These are phyloP conservation scores for Bombus pyrosoma DNA, from an alignment of 1,140 invertebrate genomes.

Conservation along the genomic window DNA sequence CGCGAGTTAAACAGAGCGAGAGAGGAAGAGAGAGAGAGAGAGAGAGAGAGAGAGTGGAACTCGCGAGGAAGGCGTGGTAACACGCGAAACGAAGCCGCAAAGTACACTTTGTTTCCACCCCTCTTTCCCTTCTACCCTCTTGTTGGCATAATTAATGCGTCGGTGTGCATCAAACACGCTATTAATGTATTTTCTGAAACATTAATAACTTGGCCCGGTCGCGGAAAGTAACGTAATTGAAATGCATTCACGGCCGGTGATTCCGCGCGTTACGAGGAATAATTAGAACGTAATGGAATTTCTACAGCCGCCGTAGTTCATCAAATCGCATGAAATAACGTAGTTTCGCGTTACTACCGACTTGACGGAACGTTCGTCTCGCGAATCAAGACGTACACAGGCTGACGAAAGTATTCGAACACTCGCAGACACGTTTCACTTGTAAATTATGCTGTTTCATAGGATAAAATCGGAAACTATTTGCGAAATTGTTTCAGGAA, in stretches of 20 bases:
- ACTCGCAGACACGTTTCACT: not conserved
- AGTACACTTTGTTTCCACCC: not conserved
- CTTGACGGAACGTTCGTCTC: not conserved
- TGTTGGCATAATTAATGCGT: constrained; percentile 19
- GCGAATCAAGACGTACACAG: not conserved
- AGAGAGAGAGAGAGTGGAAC: not conserved
- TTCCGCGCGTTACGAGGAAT: not conserved
- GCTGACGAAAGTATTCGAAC: not conserved
- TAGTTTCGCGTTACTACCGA: not conserved
- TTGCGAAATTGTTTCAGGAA: too few species aligned
- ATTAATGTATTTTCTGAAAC: constrained; percentile 39
- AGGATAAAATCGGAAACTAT: too few species aligned
- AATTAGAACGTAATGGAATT: constrained; percentile 38
- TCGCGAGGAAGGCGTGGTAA: not conserved
- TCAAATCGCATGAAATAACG: constrained; percentile 4
- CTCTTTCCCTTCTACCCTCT: not conserved
- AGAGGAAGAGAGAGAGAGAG: not conserved
- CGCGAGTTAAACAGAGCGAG: constrained; percentile 14
- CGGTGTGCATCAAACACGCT: constrained; percentile 30
- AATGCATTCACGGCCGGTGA: constrained; percentile 4
- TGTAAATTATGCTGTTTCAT: too few species aligned
- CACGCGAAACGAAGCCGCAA: constrained; percentile 27
- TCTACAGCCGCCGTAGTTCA: not conserved
- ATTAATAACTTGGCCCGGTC: constrained; percentile 32
- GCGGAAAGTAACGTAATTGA: constrained; percentile 36